Evolutionary conservation across 2,113 vertebrate genomes (phyloP), one percentile per base, ranked within the genome.

Genomic region (Entomyzon cyanotis): DNA sequence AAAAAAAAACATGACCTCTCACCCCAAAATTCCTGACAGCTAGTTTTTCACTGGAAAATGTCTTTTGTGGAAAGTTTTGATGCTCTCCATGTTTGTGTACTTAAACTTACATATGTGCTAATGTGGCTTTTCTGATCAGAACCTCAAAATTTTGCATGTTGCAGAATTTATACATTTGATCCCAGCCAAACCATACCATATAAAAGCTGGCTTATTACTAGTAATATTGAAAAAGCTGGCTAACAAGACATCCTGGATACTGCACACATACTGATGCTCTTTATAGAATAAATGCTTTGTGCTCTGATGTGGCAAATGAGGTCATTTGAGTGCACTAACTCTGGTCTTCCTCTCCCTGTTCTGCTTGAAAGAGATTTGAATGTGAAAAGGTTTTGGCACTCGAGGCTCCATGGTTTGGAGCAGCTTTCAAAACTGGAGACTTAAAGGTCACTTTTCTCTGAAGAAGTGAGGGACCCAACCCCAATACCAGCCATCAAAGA

Each of bases 271-370:
- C 80, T 79, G 92, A 92, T 95, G 90, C 44, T 95, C 92, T 93
- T 96, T 82, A 62, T 27, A 90, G 90, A 90, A 89, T 92, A 94
- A 95, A 93, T 68, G 88, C 86, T 94, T 89, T 94, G 91, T 90
- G 90, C 88, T 97, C 88, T 95, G 93, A 96, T 97, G 95, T 97
- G 96, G 96, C 94, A 96, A 95, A 94, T 93, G 95, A 95, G 96
- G 96, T 96, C 94, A 94, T 92, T 17, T 91, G 83, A 96, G 96
- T 96, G 94, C 95, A 96, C 73, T 87, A 71, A 84, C 90, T 91
- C 58, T 78, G 62, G 46, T 93, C 77, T 94, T 90, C 90, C 88
- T 90, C 80, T 78, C 56, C 80, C 90, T 87, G 88, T 92, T 96
- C 96, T 96, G 88, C 90, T 92, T 89, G 90, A 96, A 94, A 95